phyloP scores from a whole-genome alignment of 2,797 vertebrate species.

The Sarcophilus harrisii region DNA sequence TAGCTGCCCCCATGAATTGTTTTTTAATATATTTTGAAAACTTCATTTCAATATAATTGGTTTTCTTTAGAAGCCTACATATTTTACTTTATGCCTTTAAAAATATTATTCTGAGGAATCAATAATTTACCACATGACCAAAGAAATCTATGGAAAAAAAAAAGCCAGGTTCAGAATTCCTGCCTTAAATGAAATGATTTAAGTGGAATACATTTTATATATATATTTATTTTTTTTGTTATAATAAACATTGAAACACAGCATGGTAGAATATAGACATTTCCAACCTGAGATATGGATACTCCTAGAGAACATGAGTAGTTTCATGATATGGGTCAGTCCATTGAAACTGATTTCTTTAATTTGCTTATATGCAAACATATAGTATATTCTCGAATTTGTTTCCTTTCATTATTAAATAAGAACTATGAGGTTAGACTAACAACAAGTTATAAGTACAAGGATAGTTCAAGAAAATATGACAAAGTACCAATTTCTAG shows the following conservation, averaged over 20 bases:
- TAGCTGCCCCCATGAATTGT: too few relatives aligned
- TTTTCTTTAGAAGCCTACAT: background rate
- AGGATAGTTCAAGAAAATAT: background rate
- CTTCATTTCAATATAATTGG: background rate
- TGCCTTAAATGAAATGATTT: too few relatives aligned
- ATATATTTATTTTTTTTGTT: too few relatives aligned
- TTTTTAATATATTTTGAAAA: conserved; percentile 16
- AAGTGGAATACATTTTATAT: too few relatives aligned
- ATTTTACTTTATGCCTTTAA: background rate
- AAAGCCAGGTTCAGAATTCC: too few relatives aligned
- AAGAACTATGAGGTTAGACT: background rate
- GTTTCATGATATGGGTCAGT: background rate
- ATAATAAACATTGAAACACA: too few relatives aligned
- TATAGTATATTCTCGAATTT: background rate
- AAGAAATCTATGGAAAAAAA: too few relatives aligned
- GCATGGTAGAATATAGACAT: background rate
- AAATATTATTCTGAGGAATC: background rate
- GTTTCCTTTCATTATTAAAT: background rate
- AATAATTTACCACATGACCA: background rate
- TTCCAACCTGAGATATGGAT: background rate
- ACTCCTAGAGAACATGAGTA: background rate
- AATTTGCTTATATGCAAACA: background rate
- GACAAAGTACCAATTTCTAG: background rate
- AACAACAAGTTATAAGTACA: background rate
- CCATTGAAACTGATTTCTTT: background rate